phyloP scores from a whole-genome alignment of 35 echinoderm and acorn worm species.

The Acanthaster planci region DNA sequence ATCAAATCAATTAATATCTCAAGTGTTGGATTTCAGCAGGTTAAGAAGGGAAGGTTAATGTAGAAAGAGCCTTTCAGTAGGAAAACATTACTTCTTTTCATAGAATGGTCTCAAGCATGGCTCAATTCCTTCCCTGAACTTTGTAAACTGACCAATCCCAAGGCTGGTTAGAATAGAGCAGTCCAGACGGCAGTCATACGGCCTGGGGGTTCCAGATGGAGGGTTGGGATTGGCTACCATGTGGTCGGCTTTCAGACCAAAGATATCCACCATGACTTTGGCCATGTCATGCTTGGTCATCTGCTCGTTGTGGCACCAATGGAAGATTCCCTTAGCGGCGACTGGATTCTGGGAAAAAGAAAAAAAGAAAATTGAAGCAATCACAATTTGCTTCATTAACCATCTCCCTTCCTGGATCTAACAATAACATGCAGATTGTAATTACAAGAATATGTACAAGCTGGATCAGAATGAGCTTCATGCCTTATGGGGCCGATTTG shows the following conservation, averaged over 20 bases:
- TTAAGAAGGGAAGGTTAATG: too few relatives aligned
- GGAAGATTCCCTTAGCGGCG: slow-evolving; percentile 65
- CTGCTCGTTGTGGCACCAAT: slow-evolving; percentile 72
- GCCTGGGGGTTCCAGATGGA: slow-evolving; percentile 60
- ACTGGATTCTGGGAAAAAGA: slow-evolving; percentile 56
- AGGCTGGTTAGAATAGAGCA: slow-evolving; percentile 49
- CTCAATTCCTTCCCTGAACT: slow-evolving; percentile 65
- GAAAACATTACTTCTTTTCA: neutral
- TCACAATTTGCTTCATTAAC: slow-evolving; percentile 3
- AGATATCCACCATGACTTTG: slow-evolving; percentile 58
- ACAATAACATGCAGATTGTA: too few relatives aligned
- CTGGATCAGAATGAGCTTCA: too few relatives aligned
- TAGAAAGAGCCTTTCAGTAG: too few relatives aligned
- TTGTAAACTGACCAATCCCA: slow-evolving; percentile 66
- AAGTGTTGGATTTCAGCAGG: too few relatives aligned
- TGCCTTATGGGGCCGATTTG: too few relatives aligned
- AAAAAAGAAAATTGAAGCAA: neutral
- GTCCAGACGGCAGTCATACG: slow-evolving; percentile 70
- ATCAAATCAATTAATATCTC: too few relatives aligned
- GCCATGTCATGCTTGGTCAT: slow-evolving; percentile 83
- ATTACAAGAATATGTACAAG: too few relatives aligned
- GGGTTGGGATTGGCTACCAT: slow-evolving; percentile 47
- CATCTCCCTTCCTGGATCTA: neutral
- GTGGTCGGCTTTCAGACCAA: slow-evolving; percentile 70
- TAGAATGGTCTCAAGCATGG: slow-evolving; percentile 55